Evolutionary conservation across 2,113 vertebrate genomes (phyloP).

Genomic region (Nibea albiflora): DNA sequence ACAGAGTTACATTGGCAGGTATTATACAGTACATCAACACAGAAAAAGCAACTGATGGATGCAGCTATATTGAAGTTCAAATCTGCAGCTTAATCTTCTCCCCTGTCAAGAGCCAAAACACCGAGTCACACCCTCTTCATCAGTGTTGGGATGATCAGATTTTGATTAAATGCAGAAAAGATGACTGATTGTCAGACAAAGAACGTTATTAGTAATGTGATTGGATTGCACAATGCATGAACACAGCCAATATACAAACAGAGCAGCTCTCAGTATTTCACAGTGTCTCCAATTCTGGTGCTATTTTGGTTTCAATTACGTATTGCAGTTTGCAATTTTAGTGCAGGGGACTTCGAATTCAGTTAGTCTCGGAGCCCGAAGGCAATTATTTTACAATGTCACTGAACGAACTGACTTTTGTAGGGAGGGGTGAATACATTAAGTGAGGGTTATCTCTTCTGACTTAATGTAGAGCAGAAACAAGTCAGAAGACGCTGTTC

Average conservation of each 20-base stretch:
- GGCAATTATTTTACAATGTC: conserved; percentile 27
- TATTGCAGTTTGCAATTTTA: conserved; percentile 11
- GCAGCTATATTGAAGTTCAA: not conserved
- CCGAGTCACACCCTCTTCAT: not conserved
- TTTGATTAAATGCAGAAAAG: conserved; percentile 19
- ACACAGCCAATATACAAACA: not conserved
- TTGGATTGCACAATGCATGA: not conserved
- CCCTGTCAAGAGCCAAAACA: not conserved
- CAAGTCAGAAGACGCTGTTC: not conserved
- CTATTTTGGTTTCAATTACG: conserved; percentile 16
- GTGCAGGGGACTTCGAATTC: conserved; percentile 1
- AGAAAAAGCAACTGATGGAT: conserved; percentile 2
- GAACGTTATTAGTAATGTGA: not conserved
- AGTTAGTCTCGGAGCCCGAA: conserved; percentile 19
- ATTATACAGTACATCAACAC: conserved; percentile 20
- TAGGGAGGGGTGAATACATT: conserved; percentile 16
- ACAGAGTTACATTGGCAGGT: conserved; percentile 83
- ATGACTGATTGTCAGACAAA: conserved; percentile 12
- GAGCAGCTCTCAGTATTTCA: not conserved
- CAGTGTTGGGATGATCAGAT: conserved; percentile 1
- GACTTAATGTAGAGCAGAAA: conserved; percentile 25
- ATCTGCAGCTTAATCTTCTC: not conserved
- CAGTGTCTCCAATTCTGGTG: not conserved
- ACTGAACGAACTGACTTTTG: conserved; percentile 21
- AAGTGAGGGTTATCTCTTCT: conserved; percentile 42